Evolutionary conservation across 1,140 invertebrate species (phyloP), one percentile per base, ranked within the genome.

Genomic region (Orchesella cincta): DNA sequence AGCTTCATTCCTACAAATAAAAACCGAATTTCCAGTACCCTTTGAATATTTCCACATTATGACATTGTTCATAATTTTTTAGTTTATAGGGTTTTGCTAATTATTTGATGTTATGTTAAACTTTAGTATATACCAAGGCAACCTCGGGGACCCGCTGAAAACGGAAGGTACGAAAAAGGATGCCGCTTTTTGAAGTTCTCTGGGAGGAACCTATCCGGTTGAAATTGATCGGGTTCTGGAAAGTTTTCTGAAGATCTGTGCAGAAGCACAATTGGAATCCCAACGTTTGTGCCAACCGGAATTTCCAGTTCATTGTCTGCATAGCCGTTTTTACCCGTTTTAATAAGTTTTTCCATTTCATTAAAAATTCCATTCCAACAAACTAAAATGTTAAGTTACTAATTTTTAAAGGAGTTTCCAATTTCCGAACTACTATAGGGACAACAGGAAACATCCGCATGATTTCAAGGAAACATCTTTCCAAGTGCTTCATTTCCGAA

Each of bases 41-140:
- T 8, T 46, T 18, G n/a, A n/a, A 46, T 18, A 46, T 46, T 46
- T 46, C 18, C 5, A 46, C 39, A 46, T 46, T 46, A 8, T 46
- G 39, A 46, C 39, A 46, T 8, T 8, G 5, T 46, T 46, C 39
- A 46, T 46, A 46, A 46, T 8, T 46, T 46, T 46, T 18, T 8
- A 8, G 5, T 18, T 8, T 46, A 18, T 18, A 46, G 5, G 18
- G 18, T 8, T 8, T 18, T 46, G 5, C 18, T 46, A 46, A n/a
- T n/a, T n/a, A n/a, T n/a, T n/a, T n/a, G n/a, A n/a, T n/a, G n/a
- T n/a, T n/a, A n/a, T n/a, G n/a, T n/a, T n/a, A n/a, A n/a, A n/a
- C n/a, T n/a, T 18, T 46, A 46, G 5, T 46, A 46, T 34, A 62
- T 46, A 86, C 54, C 54, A 57, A 57, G 3, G 23, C 54, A 57